Conservation (phyloP, 2,888 invertebrate species). For the Malthinus flaveolus region DNA sequence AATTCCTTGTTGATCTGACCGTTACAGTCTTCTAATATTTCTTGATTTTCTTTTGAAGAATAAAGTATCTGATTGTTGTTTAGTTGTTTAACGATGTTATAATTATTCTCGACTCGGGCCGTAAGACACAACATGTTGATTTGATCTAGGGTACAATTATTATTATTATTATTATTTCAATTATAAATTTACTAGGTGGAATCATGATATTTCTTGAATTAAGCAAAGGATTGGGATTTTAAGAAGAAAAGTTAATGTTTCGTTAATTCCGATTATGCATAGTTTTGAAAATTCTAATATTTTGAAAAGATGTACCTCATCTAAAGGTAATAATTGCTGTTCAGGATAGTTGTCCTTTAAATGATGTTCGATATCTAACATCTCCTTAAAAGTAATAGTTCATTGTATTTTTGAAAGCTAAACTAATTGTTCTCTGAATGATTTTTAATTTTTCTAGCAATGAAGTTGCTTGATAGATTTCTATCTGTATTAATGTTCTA, state of each 20-base stretch:
- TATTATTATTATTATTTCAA: neutral
- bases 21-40: neutral
- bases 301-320: neutral
- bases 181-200: neutral
- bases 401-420: neutral
- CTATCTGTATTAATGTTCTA: neutral
- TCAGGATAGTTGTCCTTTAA: neutral
- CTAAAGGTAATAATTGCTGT: neutral
- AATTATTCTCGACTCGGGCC: neutral
- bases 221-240: neutral
- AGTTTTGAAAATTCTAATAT: conserved; percentile 2
- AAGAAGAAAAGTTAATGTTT: conserved; percentile 2
- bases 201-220: neutral
- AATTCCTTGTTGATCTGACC: too few species aligned
- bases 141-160: neutral
- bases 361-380: neutral
- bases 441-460: neutral
- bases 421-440: neutral
- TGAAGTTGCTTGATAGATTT: neutral
- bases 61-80: neutral
- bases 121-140: too few species aligned
- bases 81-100: neutral
- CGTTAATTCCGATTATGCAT: neutral
- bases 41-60: neutral
- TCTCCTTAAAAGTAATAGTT: too few species aligned